phyloP scores from a whole-genome alignment of 2,797 vertebrate genomes.

The Staurois parvus region DNA sequence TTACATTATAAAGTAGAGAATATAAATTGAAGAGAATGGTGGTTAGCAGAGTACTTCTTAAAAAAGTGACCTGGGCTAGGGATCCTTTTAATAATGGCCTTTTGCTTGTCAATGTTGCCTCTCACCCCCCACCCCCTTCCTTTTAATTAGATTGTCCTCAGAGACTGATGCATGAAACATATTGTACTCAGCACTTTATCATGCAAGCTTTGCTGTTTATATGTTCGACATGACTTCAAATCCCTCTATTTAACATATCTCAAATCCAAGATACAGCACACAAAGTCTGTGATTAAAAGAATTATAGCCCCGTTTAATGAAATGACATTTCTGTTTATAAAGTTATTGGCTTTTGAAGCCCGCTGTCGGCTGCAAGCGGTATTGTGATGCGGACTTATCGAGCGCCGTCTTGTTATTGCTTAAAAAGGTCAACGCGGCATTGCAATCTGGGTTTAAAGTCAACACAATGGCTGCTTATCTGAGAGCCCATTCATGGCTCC shows the following conservation, averaged over 20 bases:
- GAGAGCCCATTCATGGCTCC: conserved; percentile 7
- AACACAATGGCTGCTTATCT: conserved; percentile 25
- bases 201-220: conserved; percentile 24
- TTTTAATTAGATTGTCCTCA: not conserved
- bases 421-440: conserved; percentile 33
- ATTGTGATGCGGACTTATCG: conserved; percentile 30
- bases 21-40: too few species aligned
- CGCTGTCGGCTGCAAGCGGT: not conserved
- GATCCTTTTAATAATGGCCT: too few species aligned
- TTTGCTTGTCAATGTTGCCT: too few species aligned
- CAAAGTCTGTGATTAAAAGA: conserved; percentile 49
- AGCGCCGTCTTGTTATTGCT: conserved; percentile 34
- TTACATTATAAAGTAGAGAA: too few species aligned
- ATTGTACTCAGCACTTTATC: conserved; percentile 13
- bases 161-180: not conserved
- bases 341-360: conserved; percentile 11
- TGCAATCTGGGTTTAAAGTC: not conserved
- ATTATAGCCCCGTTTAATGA: conserved; percentile 40
- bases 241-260: conserved; percentile 45
- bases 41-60: too few species aligned
- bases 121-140: too few species aligned
- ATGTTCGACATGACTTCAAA: conserved; percentile 28
- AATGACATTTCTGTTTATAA: conserved; percentile 34
- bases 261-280: conserved; percentile 36
- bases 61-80: too few species aligned